A percentile compares a stretch with the other conserved stretches of the same genome.
These are phyloP conservation scores for Ctenosaura bakeri DNA, from an alignment of 2,797 vertebrate genomes.

Conservation along the genomic window DNA sequence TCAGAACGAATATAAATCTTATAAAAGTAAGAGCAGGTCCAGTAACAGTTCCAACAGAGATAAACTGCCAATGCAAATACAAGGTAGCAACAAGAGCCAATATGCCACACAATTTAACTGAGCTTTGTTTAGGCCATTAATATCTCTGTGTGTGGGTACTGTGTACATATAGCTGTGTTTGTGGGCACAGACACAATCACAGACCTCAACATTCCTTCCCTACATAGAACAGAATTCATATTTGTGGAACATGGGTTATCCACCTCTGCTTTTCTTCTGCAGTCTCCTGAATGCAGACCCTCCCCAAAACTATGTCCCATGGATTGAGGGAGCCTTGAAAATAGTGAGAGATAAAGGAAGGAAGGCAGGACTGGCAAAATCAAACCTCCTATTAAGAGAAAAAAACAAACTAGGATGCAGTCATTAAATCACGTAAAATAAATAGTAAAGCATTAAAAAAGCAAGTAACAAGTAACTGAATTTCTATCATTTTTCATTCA, in stretches of 20 bases:
- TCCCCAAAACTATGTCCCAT: background rate
- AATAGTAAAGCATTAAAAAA: conserved; percentile 74
- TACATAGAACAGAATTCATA: background rate
- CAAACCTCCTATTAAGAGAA: background rate
- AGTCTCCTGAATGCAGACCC: background rate
- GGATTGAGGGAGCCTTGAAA: background rate
- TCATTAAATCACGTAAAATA: conserved; percentile 7
- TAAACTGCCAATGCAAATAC: conserved; percentile 12
- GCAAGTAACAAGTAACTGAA: conserved; percentile 35
- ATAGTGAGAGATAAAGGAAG: background rate
- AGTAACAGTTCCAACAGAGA: background rate
- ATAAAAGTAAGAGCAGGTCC: background rate
- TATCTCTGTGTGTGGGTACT: background rate
- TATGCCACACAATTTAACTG: background rate
- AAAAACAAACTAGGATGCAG: background rate
- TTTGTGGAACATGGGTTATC: background rate
- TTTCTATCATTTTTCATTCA: background rate
- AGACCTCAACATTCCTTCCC: background rate
- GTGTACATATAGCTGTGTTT: background rate
- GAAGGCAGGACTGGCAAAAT: no score
- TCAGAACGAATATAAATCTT: background rate
- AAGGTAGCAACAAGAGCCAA: background rate
- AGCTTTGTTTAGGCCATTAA: background rate
- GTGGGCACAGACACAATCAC: background rate
- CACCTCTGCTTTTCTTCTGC: background rate